These are phyloP conservation scores for Cephus pygmeus DNA, from an alignment of 2,888 invertebrate genomes.

Conservation along the genomic window DNA sequence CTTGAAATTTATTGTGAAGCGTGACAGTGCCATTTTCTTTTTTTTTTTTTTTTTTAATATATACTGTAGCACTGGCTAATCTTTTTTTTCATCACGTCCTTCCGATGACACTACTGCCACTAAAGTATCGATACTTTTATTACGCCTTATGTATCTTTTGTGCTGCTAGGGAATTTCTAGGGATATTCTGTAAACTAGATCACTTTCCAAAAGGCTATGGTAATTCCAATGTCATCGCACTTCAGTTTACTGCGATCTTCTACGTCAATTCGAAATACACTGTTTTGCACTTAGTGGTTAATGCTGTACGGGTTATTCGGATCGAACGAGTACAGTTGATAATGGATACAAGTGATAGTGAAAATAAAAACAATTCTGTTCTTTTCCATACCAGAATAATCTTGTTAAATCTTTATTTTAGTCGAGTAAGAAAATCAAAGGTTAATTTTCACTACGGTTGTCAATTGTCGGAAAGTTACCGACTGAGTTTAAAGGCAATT, in stretches of 20 bases:
- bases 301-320: not conserved
- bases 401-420: not conserved
- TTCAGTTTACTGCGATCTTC: not conserved
- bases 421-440: not conserved
- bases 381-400: no score
- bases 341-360: not conserved
- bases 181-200: not conserved
- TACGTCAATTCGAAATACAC: not conserved
- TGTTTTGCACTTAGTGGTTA: not conserved
- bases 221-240: not conserved
- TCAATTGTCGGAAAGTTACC: not conserved
- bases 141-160: not conserved
- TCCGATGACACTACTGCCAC: no score
- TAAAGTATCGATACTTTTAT: not conserved
- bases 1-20: slow-evolving; percentile 54
- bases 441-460: not conserved
- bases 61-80: not conserved
- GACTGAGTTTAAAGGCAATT: slow-evolving; percentile 50
- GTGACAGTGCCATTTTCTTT: slow-evolving; percentile 30
- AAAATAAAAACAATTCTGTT: not conserved
- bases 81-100: no score
- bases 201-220: not conserved
- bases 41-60: not conserved
- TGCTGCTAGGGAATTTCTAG: not conserved
- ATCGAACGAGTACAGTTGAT: not conserved